Base-by-base conservation (phyloP, 1,140 invertebrate species). In the Oscheius sp. region DNA sequence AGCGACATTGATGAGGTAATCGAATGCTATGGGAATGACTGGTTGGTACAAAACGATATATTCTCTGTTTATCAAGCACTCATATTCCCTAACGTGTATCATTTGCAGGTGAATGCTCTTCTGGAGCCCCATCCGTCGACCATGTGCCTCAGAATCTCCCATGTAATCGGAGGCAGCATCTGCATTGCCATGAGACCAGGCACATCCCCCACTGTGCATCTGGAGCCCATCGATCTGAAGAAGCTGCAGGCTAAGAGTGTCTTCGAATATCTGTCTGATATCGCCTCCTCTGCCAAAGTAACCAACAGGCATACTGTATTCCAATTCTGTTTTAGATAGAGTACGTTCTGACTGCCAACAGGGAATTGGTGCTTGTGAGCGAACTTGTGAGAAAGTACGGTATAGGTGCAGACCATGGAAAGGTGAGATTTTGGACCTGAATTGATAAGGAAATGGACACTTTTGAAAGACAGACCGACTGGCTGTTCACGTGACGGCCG, bases 181-280 rank as follows among this genome's bases (percentile, higher is more conserved):
- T 75, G 73, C 58, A 49, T 75, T 20, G 69, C 73, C 18, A 52
- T 76, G 13, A 58, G 52, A 55, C 59, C 28, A n/a, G 52, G 42
- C 20, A 31, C 35, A 15, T 38, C 68, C 18, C 45, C 42, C 49
- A 68, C 64, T 1, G 55, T 75, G 20, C 73, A 75, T 55, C 31
- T 75, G 58, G 73, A 75, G 29, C 73, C 73, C 35, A 35, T 76
- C 7, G 67, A 70, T 20, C 20, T 74, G 66, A 77, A 77, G 59
- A 68, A 61, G 4, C 59, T 75, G 20, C 72, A 75, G 26, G 75
- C 75, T n/a, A 76, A 75, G 45, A 65, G 62, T 34, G 55, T 75
- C 18, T 10, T 65, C 35, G 73, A 75, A 31, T 75, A 75, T 31
- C 29, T 75, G 42, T 64, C 52, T 23, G 73, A 75, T 55, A 70